Evolutionary conservation across 1,140 invertebrate genomes (phyloP).

Genomic region (Anoplolepis gracilipes): DNA sequence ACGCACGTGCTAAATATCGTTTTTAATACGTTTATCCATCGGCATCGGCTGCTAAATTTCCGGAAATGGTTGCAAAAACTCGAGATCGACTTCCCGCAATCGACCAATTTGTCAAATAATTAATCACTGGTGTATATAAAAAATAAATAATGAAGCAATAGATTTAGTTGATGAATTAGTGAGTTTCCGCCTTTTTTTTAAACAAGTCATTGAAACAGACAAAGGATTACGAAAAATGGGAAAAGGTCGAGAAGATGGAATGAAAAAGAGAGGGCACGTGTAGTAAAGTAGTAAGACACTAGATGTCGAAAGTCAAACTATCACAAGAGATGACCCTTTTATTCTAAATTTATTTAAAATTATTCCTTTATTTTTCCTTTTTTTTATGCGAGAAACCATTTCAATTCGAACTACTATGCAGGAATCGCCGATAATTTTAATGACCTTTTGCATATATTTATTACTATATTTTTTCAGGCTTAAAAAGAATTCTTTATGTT

Average conservation of each 20-base stretch:
- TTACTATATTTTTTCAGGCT: background rate
- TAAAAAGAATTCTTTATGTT: background rate
- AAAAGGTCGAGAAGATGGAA: conserved; percentile 41
- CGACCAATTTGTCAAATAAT: conserved; percentile 13
- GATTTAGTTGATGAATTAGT: background rate
- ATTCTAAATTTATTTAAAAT: conserved; percentile 36
- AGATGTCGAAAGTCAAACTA: conserved; percentile 79
- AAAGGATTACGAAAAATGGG: conserved; percentile 25
- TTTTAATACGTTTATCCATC: conserved; percentile 17
- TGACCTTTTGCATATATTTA: background rate
- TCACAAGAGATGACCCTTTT: conserved; percentile 31
- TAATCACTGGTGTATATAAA: background rate
- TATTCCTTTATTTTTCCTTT: background rate
- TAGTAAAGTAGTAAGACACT: conserved; percentile 81
- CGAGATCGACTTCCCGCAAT: background rate
- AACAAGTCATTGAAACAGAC: background rate
- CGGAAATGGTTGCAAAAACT: conserved; percentile 17
- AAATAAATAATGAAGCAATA: background rate
- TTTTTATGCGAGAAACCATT: background rate
- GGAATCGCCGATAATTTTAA: conserved; percentile 1
- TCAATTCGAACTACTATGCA: conserved; percentile 11
- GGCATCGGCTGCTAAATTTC: conserved; percentile 13
- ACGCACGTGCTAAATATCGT: background rate
- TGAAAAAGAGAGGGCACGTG: conserved; percentile 58
- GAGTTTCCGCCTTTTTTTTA: background rate